These are phyloP conservation scores for Cosmopolites sordidus DNA, from an alignment of 2,888 invertebrate genomes.

Conservation along the genomic window DNA sequence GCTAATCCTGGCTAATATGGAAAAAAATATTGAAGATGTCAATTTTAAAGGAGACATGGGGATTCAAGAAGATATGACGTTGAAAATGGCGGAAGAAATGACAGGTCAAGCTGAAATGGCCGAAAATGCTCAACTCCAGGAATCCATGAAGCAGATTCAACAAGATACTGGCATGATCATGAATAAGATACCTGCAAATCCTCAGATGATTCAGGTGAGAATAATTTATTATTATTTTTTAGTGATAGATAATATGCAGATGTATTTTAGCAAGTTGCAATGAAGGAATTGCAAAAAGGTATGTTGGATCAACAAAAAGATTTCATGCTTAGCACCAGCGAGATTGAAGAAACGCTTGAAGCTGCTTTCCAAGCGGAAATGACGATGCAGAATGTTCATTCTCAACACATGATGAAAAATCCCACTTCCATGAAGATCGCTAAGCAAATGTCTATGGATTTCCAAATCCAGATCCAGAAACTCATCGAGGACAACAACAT, in stretches of 20 bases:
- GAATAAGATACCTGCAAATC: background rate
- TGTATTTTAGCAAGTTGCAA: conserved; percentile 3
- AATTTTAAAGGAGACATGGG: background rate
- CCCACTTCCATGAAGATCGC: background rate
- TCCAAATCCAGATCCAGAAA: conserved; percentile 1
- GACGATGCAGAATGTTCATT: background rate
- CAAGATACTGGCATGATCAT: background rate
- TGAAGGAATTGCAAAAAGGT: conserved; percentile 2
- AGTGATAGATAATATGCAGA: background rate
- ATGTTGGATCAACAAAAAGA: conserved; percentile 3
- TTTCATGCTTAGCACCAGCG: background rate
- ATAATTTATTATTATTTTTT: background rate
- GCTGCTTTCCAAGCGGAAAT: conserved; percentile 6
- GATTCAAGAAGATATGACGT: background rate
- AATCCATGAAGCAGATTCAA: conserved; percentile 4
- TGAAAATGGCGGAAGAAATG: conserved; percentile 3
- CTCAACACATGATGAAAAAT: background rate
- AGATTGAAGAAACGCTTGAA: conserved; percentile 6
- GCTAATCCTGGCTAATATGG: background rate
- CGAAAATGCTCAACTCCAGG: conserved; percentile 4
- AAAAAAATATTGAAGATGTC: background rate
- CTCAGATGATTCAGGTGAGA: conserved; percentile 4
- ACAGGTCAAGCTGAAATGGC: background rate
- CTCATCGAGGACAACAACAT: conserved; percentile 7
- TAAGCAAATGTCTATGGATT: background rate